These are phyloP conservation scores for Neomonachus schauinslandi DNA, from an alignment of 2,113 vertebrate genomes.

Conservation along the genomic window DNA sequence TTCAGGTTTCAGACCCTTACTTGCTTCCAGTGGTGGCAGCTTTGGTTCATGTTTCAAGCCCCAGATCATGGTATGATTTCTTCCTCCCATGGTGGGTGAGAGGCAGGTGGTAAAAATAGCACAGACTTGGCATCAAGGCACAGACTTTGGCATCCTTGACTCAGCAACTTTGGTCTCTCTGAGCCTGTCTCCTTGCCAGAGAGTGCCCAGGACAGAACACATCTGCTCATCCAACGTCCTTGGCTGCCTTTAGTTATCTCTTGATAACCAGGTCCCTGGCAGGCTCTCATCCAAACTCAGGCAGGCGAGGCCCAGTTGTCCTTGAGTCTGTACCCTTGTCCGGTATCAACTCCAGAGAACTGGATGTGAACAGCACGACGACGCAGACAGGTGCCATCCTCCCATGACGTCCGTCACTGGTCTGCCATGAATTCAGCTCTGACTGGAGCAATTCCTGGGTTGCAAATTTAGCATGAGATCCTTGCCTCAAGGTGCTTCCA, in stretches of 20 bases:
- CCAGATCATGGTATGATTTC: background rate
- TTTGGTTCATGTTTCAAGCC: background rate
- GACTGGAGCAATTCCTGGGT: background rate
- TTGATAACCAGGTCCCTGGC: background rate
- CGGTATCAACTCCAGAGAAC: background rate
- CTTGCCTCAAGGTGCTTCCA: background rate
- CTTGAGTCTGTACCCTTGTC: background rate
- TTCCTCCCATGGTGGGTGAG: background rate
- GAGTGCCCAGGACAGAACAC: background rate
- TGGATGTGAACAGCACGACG: fast-evolving
- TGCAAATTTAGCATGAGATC: background rate
- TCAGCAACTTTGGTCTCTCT: background rate
- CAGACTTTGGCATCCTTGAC: background rate
- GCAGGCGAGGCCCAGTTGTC: background rate
- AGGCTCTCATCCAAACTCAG: too few species aligned
- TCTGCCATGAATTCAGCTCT: background rate
- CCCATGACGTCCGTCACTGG: background rate
- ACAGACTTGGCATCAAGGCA: background rate
- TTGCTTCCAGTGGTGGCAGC: background rate
- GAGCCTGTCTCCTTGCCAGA: background rate
- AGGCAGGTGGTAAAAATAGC: background rate
- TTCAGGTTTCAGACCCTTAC: background rate
- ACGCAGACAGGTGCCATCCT: background rate
- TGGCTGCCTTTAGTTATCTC: background rate
- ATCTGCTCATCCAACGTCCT: background rate